These are phyloP conservation scores for Silurus meridionalis DNA, from an alignment of 2,113 vertebrate genomes.

Conservation along the genomic window DNA sequence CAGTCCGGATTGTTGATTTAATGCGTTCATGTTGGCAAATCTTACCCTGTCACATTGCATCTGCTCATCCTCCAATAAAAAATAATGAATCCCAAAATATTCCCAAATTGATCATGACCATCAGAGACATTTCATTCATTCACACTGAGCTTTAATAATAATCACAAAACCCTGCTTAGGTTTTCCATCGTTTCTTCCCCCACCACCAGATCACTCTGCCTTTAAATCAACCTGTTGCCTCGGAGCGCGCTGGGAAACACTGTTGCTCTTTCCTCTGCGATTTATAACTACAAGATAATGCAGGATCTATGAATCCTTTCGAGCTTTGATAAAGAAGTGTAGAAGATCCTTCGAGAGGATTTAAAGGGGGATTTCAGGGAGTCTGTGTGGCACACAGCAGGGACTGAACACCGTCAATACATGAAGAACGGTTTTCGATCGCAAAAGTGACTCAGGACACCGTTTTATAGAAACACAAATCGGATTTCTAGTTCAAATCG, in stretches of 20 bases:
- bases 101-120: no score
- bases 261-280: background rate
- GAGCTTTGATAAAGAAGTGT: background rate
- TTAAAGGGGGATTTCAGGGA: background rate
- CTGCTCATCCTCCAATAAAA: no score
- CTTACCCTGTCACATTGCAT: no score
- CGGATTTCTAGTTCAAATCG: no score
- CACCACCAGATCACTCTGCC: background rate
- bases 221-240: constrained; percentile 40
- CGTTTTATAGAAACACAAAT: no score
- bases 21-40: no score
- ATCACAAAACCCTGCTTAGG: no score
- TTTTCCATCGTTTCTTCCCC: no score
- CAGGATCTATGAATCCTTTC: background rate
- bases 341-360: background rate
- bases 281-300: background rate
- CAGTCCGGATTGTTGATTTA: no score
- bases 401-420: background rate
- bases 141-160: no score
- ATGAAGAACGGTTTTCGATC: background rate
- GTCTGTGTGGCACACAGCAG: background rate
- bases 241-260: background rate
- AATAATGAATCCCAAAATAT: no score
- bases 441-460: background rate
- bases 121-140: no score